Evolutionary conservation across 2,888 invertebrate genomes (phyloP), one percentile per base, ranked within the genome.

Genomic region (Trisateles emortualis): DNA sequence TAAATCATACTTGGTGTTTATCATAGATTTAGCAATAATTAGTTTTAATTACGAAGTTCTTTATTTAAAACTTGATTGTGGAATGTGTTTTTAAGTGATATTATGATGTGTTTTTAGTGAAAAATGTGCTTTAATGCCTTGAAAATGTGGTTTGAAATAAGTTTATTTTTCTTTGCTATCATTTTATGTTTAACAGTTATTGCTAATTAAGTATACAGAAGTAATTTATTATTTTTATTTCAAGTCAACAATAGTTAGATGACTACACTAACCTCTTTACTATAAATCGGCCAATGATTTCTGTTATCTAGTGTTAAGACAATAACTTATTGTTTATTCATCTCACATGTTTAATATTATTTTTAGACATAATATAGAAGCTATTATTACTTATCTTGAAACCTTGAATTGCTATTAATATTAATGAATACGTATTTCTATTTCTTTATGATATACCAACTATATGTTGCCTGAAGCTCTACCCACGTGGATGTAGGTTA

Each of bases 51-150:
- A 54, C 38, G 36, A 43, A 40, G 54, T 66, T 64, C 41, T 55
- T 40, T 56, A 59, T 60, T 52, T 24, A 58, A 59, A 62, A 65
- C 52, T 68, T 55, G 39, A 8, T 14, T 62, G 62, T 67, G 68
- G 35, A 61, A 52, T 65, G 65, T 70, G 65, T 57, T 48, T 14
- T 26, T 10, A 44, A 50, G 64, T 68, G 68, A 53, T n/a, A n/a
- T 52, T 41, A 54, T 13, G 8, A 19, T 42, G 60, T 65, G 68
- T 40, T 49, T 29, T 47, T 55, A 44, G 26, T 56, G 46, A 39
- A 63, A 55, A 51, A 52, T 61, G 62, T 71, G 43, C 45, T 38
- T 24, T 63, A 62, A 46, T 3, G 1, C 10, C 41, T 46, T 22
- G 9, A 0, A 2, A 11, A 61, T 30, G 61, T 49, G 69, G 72